Percentiles rank a stretch among this genome's conserved stretches.
These are phyloP conservation scores for Macrophya annulata DNA, from an alignment of 2,888 invertebrate genomes.

Conservation along the genomic window DNA sequence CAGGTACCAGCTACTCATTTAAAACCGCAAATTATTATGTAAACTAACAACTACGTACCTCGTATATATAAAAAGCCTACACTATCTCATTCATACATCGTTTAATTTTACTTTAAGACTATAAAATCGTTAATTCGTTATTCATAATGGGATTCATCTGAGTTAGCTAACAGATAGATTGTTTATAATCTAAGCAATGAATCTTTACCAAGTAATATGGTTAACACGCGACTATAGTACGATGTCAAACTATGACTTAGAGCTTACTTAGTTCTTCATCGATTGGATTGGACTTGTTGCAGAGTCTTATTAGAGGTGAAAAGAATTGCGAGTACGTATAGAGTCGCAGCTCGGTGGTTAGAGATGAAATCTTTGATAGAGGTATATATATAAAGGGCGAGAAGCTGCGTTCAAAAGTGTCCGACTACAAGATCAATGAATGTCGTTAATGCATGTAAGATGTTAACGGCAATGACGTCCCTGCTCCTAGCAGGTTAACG, in stretches of 20 bases:
- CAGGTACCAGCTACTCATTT: not conserved
- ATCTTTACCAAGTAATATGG: constrained; percentile 5
- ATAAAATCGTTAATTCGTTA: not conserved
- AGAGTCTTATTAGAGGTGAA: not conserved
- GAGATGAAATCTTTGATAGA: constrained; percentile 47
- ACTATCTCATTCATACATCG: not conserved
- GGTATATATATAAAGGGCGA: constrained; percentile 47
- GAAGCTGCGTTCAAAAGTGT: constrained; percentile 54
- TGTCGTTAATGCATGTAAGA: constrained; percentile 59
- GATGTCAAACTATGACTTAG: constrained; percentile 30
- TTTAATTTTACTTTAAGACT: no score
- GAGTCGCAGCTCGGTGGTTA: not conserved
- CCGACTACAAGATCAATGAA: constrained; percentile 61
- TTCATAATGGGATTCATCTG: not conserved
- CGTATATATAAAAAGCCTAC: not conserved
- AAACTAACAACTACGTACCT: not conserved
- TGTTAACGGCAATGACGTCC: constrained; percentile 65
- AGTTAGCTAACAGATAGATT: not conserved
- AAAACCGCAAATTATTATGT: not conserved
- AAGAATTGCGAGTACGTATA: not conserved
- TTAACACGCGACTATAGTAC: constrained; percentile 44
- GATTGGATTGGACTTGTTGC: not conserved
- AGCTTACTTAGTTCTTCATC: not conserved
- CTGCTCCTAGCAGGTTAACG: constrained; percentile 67
- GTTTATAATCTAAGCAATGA: not conserved